Percentiles rank a stretch among this genome's conserved stretches.
Conservation (phyloP, 2,797 vertebrate genomes). For the Rhodeus uyekii region DNA sequence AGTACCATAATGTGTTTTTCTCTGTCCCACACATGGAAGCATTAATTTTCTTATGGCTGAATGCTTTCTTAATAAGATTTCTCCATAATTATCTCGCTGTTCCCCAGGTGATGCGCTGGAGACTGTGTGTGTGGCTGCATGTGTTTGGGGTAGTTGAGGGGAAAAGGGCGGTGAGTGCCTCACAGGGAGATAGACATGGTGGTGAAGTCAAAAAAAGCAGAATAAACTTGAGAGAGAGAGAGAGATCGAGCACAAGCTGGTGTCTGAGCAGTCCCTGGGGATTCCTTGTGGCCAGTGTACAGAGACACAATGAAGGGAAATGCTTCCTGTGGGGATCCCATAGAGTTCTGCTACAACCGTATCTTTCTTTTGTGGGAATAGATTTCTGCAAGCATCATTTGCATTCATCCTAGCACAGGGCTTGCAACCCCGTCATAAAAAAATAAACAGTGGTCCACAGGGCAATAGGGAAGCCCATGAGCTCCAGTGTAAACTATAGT, state of each 20-base stretch:
- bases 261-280: slow-evolving; percentile 31
- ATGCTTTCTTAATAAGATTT: slow-evolving; percentile 11
- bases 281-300: slow-evolving; percentile 35
- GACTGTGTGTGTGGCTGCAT: background rate
- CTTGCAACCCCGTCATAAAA: slow-evolving; percentile 54
- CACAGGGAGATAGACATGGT: background rate
- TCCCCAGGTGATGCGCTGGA: background rate
- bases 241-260: slow-evolving; percentile 4
- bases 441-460: slow-evolving; percentile 53
- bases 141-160: background rate
- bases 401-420: slow-evolving; percentile 44
- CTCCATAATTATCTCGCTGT: background rate
- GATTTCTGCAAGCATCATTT: slow-evolving; percentile 51
- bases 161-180: background rate
- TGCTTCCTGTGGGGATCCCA: slow-evolving; percentile 55
- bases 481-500: slow-evolving; percentile 35
- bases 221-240: background rate
- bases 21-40: background rate
- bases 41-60: background rate
- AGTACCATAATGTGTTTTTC: background rate
- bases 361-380: slow-evolving; percentile 55
- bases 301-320: slow-evolving; percentile 61
- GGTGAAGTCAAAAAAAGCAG: background rate
- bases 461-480: slow-evolving; percentile 48
- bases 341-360: slow-evolving; percentile 46